Conservation (phyloP, 2,888 invertebrate species). For the Drosophila subsilvestris region DNA sequence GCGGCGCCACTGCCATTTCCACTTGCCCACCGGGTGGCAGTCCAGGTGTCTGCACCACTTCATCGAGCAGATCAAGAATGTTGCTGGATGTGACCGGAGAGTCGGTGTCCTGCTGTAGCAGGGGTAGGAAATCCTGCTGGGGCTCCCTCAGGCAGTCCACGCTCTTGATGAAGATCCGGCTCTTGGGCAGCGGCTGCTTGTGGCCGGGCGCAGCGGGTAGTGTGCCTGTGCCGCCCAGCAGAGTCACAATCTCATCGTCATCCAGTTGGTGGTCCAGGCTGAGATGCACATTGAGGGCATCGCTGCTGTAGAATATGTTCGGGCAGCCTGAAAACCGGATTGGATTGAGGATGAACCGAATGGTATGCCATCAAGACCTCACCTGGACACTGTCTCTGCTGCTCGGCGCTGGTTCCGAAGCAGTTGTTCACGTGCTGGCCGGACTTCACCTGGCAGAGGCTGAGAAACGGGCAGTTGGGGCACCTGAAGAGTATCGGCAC, state of each 20-base stretch:
- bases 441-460: conserved; percentile 62
- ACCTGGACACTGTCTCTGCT: conserved; percentile 87
- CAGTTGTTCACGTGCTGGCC: conserved; percentile 51
- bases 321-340: conserved; percentile 84
- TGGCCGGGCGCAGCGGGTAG: conserved; percentile 20
- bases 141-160: conserved; percentile 82
- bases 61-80: conserved; percentile 56
- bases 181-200: conserved; percentile 59
- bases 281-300: conserved; percentile 87
- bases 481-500: conserved; percentile 66
- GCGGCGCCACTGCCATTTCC: conserved; percentile 17
- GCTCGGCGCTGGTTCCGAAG: conserved; percentile 67
- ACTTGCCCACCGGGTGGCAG: conserved; percentile 15
- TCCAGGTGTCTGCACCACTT: conserved; percentile 37
- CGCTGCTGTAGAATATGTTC: conserved; percentile 87
- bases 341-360: background rate
- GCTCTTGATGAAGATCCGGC: conserved; percentile 83
- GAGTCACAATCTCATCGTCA: conserved; percentile 50
- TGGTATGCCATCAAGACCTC: background rate
- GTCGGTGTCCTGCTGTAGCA: conserved; percentile 39
- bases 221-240: conserved; percentile 34
- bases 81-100: conserved; percentile 23
- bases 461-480: conserved; percentile 79
- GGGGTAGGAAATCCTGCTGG: conserved; percentile 44
- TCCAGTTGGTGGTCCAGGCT: conserved; percentile 89